A percentile compares a stretch with the other conserved stretches of the same genome.
Conservation (phyloP, 1,140 invertebrate genomes). For the Lordiphosa clarofinis region DNA sequence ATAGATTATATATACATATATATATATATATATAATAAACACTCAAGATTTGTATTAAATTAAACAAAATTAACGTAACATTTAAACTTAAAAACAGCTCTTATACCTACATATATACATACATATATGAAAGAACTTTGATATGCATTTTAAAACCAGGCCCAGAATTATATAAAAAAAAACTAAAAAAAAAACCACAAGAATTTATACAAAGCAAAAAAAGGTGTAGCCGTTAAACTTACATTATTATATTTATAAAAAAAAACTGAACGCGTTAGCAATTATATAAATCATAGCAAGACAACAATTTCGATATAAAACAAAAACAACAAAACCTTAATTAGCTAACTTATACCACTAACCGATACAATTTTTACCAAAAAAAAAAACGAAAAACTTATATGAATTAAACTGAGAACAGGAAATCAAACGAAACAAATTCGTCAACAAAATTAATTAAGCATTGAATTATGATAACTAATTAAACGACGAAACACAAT, state of each 20-base stretch:
- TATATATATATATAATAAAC: constrained; percentile 16
- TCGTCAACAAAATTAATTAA: constrained; percentile 3
- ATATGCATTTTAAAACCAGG: constrained; percentile 75
- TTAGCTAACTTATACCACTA: constrained; percentile 6
- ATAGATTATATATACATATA: no score
- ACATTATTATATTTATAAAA: constrained; percentile 40
- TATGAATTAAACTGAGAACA: constrained; percentile 27
- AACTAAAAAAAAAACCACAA: constrained; percentile 36
- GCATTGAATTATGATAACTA: constrained; percentile 29
- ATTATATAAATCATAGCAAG: constrained; percentile 22
- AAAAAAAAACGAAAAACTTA: constrained; percentile 11
- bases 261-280: constrained; percentile 16
- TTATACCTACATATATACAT: constrained; percentile 27
- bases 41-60: constrained; percentile 30
- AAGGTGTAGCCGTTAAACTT: constrained; percentile 49
- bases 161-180: constrained; percentile 39
- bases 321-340: not conserved
- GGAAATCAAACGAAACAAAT: constrained; percentile 20
- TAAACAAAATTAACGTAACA: constrained; percentile 16
- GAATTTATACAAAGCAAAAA: constrained; percentile 72
- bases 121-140: constrained; percentile 50
- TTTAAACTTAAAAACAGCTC: constrained; percentile 42
- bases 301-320: constrained; percentile 10
- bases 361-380: not conserved
- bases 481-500: constrained; percentile 25